phyloP scores from a whole-genome alignment of 2,797 vertebrate species.

The Crypturellus tataupa region DNA sequence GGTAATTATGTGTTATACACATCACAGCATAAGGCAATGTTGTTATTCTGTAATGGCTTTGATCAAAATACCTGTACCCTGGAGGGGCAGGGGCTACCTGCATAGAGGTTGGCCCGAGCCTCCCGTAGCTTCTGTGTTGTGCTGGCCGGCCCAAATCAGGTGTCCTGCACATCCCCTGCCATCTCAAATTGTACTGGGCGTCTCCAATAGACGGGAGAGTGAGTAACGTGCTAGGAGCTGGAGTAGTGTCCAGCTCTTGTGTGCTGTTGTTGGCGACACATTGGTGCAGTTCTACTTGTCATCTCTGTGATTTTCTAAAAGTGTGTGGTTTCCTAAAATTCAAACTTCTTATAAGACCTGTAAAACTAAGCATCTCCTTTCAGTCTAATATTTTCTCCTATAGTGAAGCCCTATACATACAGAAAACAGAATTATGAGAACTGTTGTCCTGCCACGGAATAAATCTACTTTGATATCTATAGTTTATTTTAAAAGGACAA shows the following conservation, averaged over 20 bases:
- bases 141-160: neutral
- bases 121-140: fast-evolving
- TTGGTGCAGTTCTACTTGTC: fast-evolving
- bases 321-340: neutral
- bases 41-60: neutral
- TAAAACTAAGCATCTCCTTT: neutral
- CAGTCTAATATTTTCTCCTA: neutral
- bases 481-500: neutral
- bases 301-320: neutral
- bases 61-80: neutral
- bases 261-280: neutral
- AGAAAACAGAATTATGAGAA: neutral
- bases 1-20: fast-evolving
- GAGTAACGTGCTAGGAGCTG: neutral
- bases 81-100: no score
- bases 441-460: neutral
- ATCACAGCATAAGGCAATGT: neutral
- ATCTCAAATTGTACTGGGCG: neutral
- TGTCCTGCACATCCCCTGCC: neutral
- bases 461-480: neutral
- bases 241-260: neutral
- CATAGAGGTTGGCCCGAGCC: neutral
- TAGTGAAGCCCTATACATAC: neutral
- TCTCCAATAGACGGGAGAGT: neutral
- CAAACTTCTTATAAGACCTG: neutral